Evolutionary conservation across 1,140 invertebrate genomes (phyloP), one percentile per base, ranked within the genome.

Genomic region (Harpegnathos saltator): DNA sequence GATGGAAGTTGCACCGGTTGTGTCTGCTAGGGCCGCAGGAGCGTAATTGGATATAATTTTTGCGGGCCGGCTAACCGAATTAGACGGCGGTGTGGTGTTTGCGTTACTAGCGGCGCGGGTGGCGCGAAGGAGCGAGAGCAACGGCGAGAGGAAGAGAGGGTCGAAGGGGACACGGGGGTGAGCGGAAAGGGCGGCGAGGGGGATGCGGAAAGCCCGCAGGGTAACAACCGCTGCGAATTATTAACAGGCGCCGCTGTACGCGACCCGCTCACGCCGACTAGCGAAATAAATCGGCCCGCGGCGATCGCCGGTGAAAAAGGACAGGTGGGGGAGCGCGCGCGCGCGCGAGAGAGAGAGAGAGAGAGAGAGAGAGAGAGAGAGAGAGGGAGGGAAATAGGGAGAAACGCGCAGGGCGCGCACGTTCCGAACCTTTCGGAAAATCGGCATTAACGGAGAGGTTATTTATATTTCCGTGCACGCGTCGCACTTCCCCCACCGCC

Each of bases 21-120:
- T 84, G 77, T 69, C 75, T 89, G 66, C 73, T 77, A 69, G 80
- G 77, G 68, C 84, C 59, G 69, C 78, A 63, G 58, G 73, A 86
- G 77, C 89, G 87, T 89, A 91, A 90, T 91, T 91, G 88, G 90
- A 85, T 90, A 87, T 90, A 91, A 91, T 91, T 91, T 91, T 91
- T 91, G 89, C 80, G 89, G 84, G 58, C 82, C 85, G 80, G 85
- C 88, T 91, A 91, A 91, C 88, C 89, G 89, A 91, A 91, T 91
- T 91, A 91, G 87, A 80, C 72, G 85, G 85, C 75, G 85, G 88
- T 86, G 81, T 91, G 88, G 81, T 91, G 88, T 91, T 90, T 90
- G 90, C 88, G 86, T 88, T 91, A 89, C 86, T 86, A 80, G 83
- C 69, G 82, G 83, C 81, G 80, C 69, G 61, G 82, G 58, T 85